phyloP scores from a whole-genome alignment of 2,797 vertebrate species.

The Scleropages formosus region DNA sequence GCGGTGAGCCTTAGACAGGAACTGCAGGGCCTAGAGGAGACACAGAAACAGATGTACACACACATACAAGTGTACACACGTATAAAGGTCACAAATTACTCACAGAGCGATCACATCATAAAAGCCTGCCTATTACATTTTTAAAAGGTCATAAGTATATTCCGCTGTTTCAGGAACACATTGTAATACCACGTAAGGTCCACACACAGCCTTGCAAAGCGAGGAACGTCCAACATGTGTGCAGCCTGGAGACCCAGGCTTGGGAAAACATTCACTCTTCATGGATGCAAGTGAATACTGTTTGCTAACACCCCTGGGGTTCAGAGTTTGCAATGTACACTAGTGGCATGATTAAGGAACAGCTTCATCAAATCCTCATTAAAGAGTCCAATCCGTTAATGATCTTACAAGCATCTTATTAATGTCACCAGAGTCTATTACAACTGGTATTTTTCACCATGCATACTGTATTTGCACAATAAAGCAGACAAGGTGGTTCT shows the following conservation, averaged over 20 bases:
- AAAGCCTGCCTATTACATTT: not conserved
- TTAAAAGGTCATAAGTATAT: not conserved
- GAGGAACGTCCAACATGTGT: too few relatives aligned
- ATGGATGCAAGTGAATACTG: not conserved
- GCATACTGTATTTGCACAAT: not conserved
- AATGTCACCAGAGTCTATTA: slow-evolving; percentile 20
- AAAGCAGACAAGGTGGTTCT: not conserved
- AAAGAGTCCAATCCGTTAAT: slow-evolving; percentile 34
- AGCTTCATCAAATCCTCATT: slow-evolving; percentile 26
- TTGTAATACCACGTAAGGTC: too few relatives aligned
- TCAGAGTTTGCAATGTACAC: not conserved
- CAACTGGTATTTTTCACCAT: not conserved
- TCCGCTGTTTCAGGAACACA: too few relatives aligned
- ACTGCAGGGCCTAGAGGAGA: slow-evolving; percentile 80
- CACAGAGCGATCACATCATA: not conserved
- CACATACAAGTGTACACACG: slow-evolving; percentile 13
- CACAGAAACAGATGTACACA: slow-evolving; percentile 21
- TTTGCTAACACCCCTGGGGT: not conserved
- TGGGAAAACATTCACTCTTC: not conserved
- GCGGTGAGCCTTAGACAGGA: slow-evolving; percentile 85
- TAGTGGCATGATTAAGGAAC: slow-evolving; percentile 19
- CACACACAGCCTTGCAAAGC: not conserved
- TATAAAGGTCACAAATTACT: not conserved
- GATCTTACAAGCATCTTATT: slow-evolving; percentile 28
- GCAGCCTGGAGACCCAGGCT: too few relatives aligned